These are phyloP conservation scores for Acanthopagrus latus DNA, from an alignment of 2,797 vertebrate genomes.

Conservation along the genomic window DNA sequence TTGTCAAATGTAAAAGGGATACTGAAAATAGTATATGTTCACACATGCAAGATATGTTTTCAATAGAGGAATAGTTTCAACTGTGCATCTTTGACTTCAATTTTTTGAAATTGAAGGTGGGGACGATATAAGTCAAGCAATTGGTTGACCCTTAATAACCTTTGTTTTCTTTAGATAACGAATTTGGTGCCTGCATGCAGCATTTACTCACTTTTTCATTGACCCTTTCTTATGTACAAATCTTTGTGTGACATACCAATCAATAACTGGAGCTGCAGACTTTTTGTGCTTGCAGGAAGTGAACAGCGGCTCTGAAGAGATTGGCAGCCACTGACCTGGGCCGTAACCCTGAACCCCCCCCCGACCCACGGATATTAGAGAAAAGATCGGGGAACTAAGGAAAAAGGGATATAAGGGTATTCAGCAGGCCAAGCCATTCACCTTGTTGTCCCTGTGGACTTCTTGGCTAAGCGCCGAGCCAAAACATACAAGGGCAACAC, in stretches of 20 bases:
- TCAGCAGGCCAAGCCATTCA: slow-evolving; percentile 56
- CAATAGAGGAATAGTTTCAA: slow-evolving; percentile 6
- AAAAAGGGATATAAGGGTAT: slow-evolving; percentile 50
- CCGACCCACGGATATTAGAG: slow-evolving; percentile 46
- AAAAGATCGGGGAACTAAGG: slow-evolving; percentile 66
- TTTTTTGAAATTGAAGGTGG: slow-evolving; percentile 16
- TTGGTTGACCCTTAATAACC: slow-evolving; percentile 25
- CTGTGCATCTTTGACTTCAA: slow-evolving; percentile 6
- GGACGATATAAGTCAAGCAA: not conserved
- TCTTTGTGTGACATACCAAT: slow-evolving; percentile 54
- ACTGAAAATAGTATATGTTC: not conserved
- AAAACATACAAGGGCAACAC: slow-evolving; percentile 43
- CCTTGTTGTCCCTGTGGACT: slow-evolving; percentile 53
- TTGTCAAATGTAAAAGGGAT: slow-evolving; percentile 30
- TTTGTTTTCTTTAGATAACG: slow-evolving; percentile 28
- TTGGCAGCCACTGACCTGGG: slow-evolving; percentile 46
- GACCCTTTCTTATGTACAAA: slow-evolving; percentile 7
- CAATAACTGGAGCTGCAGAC: slow-evolving; percentile 48
- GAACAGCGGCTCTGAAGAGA: slow-evolving; percentile 45
- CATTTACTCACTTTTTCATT: slow-evolving; percentile 25
- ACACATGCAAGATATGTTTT: not conserved
- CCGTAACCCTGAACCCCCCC: slow-evolving; percentile 30
- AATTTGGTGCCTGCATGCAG: slow-evolving; percentile 2
- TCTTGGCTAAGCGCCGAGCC: slow-evolving; percentile 37
- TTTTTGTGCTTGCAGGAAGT: slow-evolving; percentile 42